Evolutionary conservation across 2,113 vertebrate genomes (phyloP).

Genomic region (Corydoras sp.): DNA sequence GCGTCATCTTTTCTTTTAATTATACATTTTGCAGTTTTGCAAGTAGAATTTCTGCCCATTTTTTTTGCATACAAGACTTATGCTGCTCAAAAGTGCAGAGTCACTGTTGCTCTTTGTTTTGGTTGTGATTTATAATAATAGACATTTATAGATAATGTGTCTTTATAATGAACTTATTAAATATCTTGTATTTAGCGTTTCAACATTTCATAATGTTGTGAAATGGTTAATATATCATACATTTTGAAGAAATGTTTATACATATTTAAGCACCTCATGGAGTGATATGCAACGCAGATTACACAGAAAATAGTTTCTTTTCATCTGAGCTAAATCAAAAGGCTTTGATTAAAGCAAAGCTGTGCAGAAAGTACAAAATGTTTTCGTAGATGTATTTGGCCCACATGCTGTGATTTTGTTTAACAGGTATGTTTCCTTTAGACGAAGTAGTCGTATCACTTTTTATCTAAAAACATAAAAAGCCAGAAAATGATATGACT

Average conservation of each 20-base stretch:
- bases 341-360: conserved; percentile 1
- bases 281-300: not conserved
- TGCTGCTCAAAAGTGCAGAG: not conserved
- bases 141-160: conserved; percentile 2
- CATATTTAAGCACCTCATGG: conserved; percentile 1
- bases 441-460: too few species aligned
- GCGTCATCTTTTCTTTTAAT: too few species aligned
- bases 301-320: conserved; percentile 18
- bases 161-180: conserved; percentile 1
- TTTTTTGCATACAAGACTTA: not conserved
- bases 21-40: too few species aligned
- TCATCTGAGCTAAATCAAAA: conserved; percentile 13
- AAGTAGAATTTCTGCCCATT: too few species aligned
- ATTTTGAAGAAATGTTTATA: conserved; percentile 13
- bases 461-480: too few species aligned
- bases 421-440: too few species aligned
- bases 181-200: conserved; percentile 1
- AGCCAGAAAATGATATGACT: too few species aligned
- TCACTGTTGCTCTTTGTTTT: not conserved
- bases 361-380: not conserved
- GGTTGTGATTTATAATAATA: conserved; percentile 10
- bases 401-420: not conserved
- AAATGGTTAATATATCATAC: conserved; percentile 4
- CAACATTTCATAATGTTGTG: not conserved
- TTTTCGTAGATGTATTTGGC: not conserved